Conservation (phyloP, 2,113 vertebrate species). For the Parotia lawesii region DNA sequence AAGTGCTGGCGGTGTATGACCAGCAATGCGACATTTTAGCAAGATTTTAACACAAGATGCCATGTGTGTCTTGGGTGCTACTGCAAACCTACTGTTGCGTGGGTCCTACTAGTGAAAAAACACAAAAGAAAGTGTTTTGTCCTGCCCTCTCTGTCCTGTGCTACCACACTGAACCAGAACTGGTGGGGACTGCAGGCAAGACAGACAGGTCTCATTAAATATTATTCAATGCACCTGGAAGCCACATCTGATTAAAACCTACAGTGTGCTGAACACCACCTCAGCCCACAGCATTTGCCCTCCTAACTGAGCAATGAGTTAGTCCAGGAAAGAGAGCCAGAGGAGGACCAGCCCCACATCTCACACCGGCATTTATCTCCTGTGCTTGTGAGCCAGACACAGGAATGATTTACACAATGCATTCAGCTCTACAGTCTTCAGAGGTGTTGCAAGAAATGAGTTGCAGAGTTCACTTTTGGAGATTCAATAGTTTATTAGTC, state of each 20-base stretch:
- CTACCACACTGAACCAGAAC: neutral
- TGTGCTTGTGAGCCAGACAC: neutral
- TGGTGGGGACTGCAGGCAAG: neutral
- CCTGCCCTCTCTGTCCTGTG: neutral
- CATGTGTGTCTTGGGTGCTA: neutral
- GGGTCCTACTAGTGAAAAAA: neutral
- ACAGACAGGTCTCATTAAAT: neutral
- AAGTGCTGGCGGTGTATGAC: neutral
- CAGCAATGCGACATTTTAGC: neutral
- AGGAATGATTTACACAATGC: neutral
- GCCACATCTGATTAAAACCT: neutral
- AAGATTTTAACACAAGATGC: neutral
- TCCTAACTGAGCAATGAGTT: neutral
- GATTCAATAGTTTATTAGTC: neutral
- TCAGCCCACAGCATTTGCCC: neutral
- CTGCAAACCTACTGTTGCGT: neutral
- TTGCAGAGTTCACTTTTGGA: neutral
- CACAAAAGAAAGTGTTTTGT: neutral
- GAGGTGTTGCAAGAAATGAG: neutral
- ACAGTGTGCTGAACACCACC: neutral
- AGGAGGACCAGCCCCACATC: neutral
- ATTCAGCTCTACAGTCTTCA: neutral
- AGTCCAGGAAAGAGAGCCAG: neutral
- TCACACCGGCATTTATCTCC: rapidly evolving
- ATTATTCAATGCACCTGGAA: neutral